These are phyloP conservation scores for Macroglossus sobrinus DNA, from an alignment of 2,113 vertebrate genomes.

Conservation along the genomic window DNA sequence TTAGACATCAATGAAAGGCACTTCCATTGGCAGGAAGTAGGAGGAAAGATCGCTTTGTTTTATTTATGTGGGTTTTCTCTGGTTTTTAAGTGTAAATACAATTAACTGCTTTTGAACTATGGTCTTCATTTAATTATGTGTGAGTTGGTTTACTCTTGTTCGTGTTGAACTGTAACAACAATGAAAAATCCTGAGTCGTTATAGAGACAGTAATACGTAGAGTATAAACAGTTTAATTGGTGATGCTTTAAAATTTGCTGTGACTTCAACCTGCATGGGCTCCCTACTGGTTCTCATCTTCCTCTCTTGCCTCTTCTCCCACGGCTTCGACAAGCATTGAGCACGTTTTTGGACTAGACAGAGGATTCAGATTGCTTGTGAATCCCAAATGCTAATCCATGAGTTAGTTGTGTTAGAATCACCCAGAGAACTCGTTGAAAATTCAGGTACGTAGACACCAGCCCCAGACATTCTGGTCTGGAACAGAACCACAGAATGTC, in stretches of 20 bases:
- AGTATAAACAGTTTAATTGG: neutral
- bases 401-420: neutral
- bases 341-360: neutral
- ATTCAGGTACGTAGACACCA: neutral
- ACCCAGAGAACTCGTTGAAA: constrained; percentile 8
- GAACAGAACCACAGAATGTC: neutral
- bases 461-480: neutral
- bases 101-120: constrained; percentile 43
- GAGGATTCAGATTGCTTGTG: neutral
- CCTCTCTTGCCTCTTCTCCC: neutral
- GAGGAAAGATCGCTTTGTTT: constrained; percentile 37
- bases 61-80: constrained; percentile 44
- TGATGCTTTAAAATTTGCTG: constrained; percentile 5
- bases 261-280: neutral
- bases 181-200: neutral
- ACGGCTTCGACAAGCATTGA: neutral
- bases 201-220: neutral
- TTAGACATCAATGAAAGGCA: constrained; percentile 51
- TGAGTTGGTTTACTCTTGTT: constrained; percentile 35
- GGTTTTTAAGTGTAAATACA: constrained; percentile 44
- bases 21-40: constrained; percentile 26
- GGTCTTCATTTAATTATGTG: constrained; percentile 50
- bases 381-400: neutral
- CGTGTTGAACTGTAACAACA: neutral
- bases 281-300: neutral